phyloP scores from a whole-genome alignment of 2,113 vertebrate genomes.

The Dipodomys stephensi region DNA sequence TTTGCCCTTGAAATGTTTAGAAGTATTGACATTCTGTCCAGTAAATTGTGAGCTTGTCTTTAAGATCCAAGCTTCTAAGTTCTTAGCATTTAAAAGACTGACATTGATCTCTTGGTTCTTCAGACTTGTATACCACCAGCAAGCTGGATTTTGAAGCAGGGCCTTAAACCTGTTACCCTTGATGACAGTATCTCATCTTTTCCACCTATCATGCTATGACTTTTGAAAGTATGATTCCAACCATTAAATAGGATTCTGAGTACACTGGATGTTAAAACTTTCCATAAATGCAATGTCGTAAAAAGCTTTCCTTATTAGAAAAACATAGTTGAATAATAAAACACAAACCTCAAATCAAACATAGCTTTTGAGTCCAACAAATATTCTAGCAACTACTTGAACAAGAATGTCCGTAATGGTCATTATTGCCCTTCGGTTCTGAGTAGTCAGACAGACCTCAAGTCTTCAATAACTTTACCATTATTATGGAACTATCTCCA shows the following conservation, averaged over 20 bases:
- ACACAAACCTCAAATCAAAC: constrained; percentile 26
- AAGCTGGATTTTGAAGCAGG: constrained; percentile 71
- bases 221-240: constrained; percentile 26
- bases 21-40: constrained; percentile 90
- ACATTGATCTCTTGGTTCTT: constrained; percentile 87
- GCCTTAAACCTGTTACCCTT: constrained; percentile 73
- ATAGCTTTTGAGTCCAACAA: background rate
- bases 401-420: constrained; percentile 61
- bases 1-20: constrained; percentile 94
- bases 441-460: constrained; percentile 44
- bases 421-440: constrained; percentile 66
- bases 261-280: constrained; percentile 37
- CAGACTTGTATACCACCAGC: constrained; percentile 74
- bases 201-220: background rate
- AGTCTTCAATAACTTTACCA: constrained; percentile 80
- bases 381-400: constrained; percentile 50
- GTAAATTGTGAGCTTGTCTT: constrained; percentile 87
- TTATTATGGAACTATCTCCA: constrained; percentile 54
- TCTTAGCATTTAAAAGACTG: constrained; percentile 87
- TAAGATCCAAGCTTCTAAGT: constrained; percentile 84
- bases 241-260: constrained; percentile 16
- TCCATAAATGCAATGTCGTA: background rate
- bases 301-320: background rate
- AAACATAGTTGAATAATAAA: constrained; percentile 49
- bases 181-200: constrained; percentile 60